Percentiles rank a stretch among this genome's conserved stretches.
phyloP scores from a whole-genome alignment of 1,140 invertebrate species.

The Lamellibrachia luymesi region DNA sequence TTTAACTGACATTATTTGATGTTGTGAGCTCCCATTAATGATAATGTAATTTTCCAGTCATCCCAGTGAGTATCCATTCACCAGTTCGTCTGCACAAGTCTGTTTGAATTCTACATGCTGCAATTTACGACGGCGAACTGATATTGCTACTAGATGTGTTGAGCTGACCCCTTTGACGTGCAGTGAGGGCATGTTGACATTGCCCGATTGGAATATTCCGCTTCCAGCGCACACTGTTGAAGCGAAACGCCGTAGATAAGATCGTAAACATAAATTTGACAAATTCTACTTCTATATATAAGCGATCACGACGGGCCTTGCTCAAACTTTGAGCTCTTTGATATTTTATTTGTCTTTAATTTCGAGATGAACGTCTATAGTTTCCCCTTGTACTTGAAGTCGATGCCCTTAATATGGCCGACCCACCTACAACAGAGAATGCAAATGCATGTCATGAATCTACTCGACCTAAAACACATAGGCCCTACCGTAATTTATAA shows the following conservation, averaged over 20 bases:
- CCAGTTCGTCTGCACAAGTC: neutral
- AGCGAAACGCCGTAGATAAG: neutral
- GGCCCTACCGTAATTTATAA: too few species aligned
- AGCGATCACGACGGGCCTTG: neutral
- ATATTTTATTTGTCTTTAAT: neutral
- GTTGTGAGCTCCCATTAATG: too few species aligned
- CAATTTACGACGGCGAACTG: neutral
- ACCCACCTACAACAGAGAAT: neutral
- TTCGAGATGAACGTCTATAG: neutral
- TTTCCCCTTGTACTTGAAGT: neutral
- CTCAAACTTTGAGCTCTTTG: neutral
- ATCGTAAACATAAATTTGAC: neutral
- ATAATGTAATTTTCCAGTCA: too few species aligned
- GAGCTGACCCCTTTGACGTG: too few species aligned
- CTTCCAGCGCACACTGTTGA: neutral
- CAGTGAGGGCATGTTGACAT: too few species aligned
- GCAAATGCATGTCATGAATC: neutral
- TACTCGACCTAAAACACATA: too few species aligned
- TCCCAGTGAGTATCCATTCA: neutral
- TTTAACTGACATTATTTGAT: too few species aligned
- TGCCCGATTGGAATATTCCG: too few species aligned
- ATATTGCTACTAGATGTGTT: neutral
- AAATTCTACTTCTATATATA: neutral
- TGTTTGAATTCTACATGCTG: neutral
- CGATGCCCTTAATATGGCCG: neutral